Evolutionary conservation across 2,113 vertebrate species (phyloP).

Genomic region (Oreotrochilus melanogaster): DNA sequence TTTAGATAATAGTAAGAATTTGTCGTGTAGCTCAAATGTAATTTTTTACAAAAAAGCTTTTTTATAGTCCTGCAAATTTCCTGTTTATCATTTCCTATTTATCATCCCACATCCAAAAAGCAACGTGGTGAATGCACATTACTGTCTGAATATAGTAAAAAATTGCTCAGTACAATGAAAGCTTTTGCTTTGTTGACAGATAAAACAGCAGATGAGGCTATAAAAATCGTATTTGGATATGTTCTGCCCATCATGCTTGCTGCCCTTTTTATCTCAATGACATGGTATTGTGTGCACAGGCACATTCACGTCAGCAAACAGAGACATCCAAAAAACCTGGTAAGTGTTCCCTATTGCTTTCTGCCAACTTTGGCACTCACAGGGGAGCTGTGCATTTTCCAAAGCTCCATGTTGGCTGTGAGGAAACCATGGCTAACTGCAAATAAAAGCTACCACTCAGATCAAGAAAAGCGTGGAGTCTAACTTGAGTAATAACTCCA

Average conservation of each 20-base stretch:
- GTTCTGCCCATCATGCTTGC: slow-evolving; percentile 73
- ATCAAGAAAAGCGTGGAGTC: neutral
- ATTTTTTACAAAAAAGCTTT: neutral
- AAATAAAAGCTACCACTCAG: neutral
- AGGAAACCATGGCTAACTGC: neutral
- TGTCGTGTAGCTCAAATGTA: neutral
- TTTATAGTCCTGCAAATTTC: neutral
- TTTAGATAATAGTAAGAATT: neutral
- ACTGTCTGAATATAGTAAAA: neutral
- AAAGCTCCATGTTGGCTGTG: neutral
- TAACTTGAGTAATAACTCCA: neutral
- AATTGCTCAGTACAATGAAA: neutral
- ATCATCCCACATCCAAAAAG: neutral
- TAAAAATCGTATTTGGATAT: slow-evolving; percentile 74
- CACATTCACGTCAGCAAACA: slow-evolving; percentile 78
- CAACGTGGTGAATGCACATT: neutral
- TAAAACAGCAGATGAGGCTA: slow-evolving; percentile 42
- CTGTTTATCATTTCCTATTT: neutral
- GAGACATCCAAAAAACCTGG: slow-evolving; percentile 80
- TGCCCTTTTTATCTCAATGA: slow-evolving; percentile 67
- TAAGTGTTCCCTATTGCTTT: slow-evolving; percentile 56
- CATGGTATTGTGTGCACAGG: slow-evolving; percentile 73
- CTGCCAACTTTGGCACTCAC: neutral
- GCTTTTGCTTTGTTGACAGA: slow-evolving; percentile 68
- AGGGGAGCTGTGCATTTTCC: neutral